These are phyloP conservation scores for Poeciliopsis turrubarensis DNA, from an alignment of 2,113 vertebrate genomes.

Conservation along the genomic window DNA sequence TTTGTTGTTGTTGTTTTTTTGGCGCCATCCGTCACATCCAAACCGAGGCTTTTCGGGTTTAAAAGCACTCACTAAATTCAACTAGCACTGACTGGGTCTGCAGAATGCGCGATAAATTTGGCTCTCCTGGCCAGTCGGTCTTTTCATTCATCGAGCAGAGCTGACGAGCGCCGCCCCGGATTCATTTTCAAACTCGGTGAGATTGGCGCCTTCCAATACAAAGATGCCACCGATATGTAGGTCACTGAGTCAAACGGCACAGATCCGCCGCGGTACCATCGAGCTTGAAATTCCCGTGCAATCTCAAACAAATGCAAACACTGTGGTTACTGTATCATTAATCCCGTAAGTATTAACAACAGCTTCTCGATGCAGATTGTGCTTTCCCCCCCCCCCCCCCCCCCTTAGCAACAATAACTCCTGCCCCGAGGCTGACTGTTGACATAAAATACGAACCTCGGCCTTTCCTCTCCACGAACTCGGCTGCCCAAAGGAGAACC, in stretches of 20 bases:
- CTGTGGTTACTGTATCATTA: accelerated
- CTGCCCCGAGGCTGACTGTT: conserved; percentile 47
- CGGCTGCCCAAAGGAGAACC: conserved; percentile 91
- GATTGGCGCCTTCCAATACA: conserved; percentile 84
- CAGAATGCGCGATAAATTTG: not conserved
- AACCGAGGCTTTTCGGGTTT: not conserved
- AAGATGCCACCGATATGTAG: conserved; percentile 76
- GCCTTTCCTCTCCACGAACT: conserved; percentile 90
- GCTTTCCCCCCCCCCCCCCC: conserved; percentile 7
- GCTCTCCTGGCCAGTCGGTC: not conserved
- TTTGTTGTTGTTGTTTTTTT: conserved; percentile 70
- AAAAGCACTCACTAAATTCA: not conserved
- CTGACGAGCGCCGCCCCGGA: conserved; percentile 11
- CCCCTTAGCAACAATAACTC: conserved; percentile 35
- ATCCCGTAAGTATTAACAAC: not conserved
- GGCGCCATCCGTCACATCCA: conserved; percentile 71
- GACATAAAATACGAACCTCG: conserved; percentile 75
- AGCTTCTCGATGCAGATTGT: conserved; percentile 25
- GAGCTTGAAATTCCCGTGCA: not conserved
- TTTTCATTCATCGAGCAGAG: conserved; percentile 18
- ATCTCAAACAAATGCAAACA: not conserved
- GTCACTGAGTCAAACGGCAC: conserved; percentile 72
- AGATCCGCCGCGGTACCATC: conserved; percentile 5
- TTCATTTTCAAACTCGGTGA: conserved; percentile 75
- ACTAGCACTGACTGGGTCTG: not conserved